Percentiles rank a stretch among this genome's conserved stretches.
Conservation (phyloP, 2,797 vertebrate species). For the Acanthis flammea region DNA sequence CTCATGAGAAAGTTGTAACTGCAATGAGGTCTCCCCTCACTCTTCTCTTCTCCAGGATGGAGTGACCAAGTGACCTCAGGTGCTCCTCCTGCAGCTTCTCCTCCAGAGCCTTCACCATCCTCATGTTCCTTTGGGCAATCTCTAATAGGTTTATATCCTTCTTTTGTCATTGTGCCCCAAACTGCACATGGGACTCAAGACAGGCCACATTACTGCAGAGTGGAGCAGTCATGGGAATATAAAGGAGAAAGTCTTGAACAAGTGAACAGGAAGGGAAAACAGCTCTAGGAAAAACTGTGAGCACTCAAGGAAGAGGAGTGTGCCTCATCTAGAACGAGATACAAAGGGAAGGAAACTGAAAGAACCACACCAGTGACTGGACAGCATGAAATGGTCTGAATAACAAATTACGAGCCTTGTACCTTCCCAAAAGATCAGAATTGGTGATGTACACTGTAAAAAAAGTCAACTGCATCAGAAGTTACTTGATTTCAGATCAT, state of each 20-base stretch:
- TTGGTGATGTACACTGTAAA: background rate
- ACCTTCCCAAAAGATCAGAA: background rate
- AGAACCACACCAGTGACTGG: background rate
- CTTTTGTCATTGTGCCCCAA: background rate
- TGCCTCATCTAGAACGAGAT: background rate
- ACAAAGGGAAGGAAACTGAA: background rate
- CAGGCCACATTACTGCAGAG: background rate
- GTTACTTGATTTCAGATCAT: background rate
- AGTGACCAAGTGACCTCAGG: background rate
- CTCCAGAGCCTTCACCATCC: background rate
- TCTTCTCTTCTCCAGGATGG: background rate
- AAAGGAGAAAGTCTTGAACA: background rate
- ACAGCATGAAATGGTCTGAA: background rate
- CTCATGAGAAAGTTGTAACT: fast-evolving
- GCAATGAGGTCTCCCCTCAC: background rate
- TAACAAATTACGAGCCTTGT: background rate
- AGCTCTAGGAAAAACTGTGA: background rate
- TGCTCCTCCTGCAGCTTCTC: fast-evolving
- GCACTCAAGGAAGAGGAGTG: background rate
- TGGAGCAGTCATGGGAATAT: background rate
- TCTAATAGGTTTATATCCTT: background rate
- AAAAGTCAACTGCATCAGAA: background rate
- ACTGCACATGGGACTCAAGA: too few species aligned
- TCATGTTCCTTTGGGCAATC: background rate
- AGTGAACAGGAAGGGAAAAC: background rate